phyloP scores from a whole-genome alignment of 2,113 vertebrate species.

The Malurus elegans region DNA sequence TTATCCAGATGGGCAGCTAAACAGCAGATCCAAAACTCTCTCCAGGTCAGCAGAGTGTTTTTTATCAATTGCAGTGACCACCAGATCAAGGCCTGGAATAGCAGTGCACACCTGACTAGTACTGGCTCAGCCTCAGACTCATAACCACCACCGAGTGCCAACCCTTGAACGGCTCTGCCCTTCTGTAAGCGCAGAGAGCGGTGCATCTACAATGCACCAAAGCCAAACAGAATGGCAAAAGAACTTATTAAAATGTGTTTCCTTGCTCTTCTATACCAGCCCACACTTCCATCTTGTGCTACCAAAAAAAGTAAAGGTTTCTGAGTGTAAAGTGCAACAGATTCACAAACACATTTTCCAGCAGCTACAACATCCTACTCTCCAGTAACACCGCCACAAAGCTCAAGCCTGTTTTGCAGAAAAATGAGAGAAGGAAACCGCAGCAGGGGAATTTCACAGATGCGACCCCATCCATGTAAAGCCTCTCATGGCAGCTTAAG shows the following conservation, averaged over 20 bases:
- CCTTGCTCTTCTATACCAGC: background rate
- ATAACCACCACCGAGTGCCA: background rate
- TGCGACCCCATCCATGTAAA: background rate
- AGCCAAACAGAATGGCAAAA: background rate
- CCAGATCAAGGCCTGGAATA: background rate
- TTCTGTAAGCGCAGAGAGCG: background rate
- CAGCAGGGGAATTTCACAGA: background rate
- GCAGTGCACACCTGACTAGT: background rate
- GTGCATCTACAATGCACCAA: rapidly evolving
- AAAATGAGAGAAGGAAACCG: background rate
- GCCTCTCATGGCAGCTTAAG: background rate
- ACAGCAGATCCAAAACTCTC: background rate
- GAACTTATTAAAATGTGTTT: background rate
- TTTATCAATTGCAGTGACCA: rapidly evolving
- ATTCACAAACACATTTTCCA: background rate
- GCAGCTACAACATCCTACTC: background rate
- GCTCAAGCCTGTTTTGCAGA: background rate
- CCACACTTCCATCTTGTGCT: background rate
- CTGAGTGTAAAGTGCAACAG: background rate
- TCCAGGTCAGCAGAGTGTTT: background rate
- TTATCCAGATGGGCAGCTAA: background rate
- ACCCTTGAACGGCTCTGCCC: rapidly evolving
- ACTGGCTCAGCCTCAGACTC: background rate
- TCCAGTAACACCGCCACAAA: background rate
- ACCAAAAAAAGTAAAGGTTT: background rate